These are phyloP conservation scores for Equus przewalskii DNA, from an alignment of 2,113 vertebrate genomes.

Conservation along the genomic window DNA sequence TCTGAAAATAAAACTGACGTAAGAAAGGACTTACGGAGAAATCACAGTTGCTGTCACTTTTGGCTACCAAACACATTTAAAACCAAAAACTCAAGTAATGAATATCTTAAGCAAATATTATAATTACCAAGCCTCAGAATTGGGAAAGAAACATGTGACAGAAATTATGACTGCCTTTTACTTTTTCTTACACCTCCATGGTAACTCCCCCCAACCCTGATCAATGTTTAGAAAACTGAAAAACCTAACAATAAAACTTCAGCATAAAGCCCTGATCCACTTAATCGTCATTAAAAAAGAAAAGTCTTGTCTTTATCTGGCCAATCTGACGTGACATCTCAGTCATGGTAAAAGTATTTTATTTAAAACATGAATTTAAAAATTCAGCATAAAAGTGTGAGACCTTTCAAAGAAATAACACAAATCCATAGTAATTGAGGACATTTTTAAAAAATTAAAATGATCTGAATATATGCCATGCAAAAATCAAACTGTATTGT, in stretches of 20 bases:
- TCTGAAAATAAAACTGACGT: neutral
- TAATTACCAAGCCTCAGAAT: neutral
- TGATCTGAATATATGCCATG: neutral
- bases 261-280: neutral
- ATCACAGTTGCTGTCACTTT: neutral
- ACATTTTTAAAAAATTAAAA: neutral
- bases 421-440: neutral
- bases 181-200: neutral
- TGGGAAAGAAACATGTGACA: neutral
- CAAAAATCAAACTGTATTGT: neutral
- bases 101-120: neutral
- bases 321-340: neutral
- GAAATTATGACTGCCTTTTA: neutral
- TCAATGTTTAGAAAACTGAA: neutral
- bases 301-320: neutral
- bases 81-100: neutral
- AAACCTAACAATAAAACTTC: neutral
- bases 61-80: neutral
- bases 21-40: neutral
- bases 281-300: neutral
- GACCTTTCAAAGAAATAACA: neutral
- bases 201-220: neutral
- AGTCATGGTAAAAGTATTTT: neutral
- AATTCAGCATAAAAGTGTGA: neutral
- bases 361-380: constrained; percentile 1